Conservation (phyloP, 2,888 invertebrate genomes). For the Ophion costatus region DNA sequence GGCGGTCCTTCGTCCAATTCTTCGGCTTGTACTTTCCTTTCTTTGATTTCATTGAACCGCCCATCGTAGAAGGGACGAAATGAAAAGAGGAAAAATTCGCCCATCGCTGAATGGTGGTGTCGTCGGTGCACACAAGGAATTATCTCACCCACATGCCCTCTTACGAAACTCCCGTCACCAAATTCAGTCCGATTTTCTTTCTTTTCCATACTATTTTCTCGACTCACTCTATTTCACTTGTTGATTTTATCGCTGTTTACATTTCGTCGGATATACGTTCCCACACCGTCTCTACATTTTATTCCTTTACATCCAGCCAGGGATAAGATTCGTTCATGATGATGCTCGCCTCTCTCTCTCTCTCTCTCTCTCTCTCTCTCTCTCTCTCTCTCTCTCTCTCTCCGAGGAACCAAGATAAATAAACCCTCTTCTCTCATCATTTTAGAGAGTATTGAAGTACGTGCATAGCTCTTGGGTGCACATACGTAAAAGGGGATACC, state of each 20-base stretch:
- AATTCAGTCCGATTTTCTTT: conserved; percentile 15
- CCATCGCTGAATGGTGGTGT: conserved; percentile 66
- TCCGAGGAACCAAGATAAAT: conserved; percentile 14
- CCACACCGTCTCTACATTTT: conserved; percentile 58
- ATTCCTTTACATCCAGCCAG: conserved; percentile 25
- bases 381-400: not conserved
- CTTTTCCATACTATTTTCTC: conserved; percentile 37
- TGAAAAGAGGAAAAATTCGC: conserved; percentile 59
- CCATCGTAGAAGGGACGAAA: conserved; percentile 54
- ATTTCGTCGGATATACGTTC: conserved; percentile 69
- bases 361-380: not conserved
- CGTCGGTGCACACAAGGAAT: conserved; percentile 71
- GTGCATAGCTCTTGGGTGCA: conserved; percentile 12
- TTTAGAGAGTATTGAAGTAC: not conserved
- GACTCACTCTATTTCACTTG: conserved; percentile 67
- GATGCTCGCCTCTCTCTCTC: not conserved
- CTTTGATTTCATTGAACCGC: conserved; percentile 60
- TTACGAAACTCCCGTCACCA: conserved; percentile 24
- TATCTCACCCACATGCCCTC: conserved; percentile 70
- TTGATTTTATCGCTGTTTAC: conserved; percentile 81
- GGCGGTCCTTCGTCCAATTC: conserved; percentile 50
- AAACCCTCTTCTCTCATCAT: conserved; percentile 10
- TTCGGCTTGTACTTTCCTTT: conserved; percentile 53
- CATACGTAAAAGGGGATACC: not conserved
- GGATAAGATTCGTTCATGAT: not conserved